A percentile compares a stretch with the other conserved stretches of the same genome.
Evolutionary conservation across 2,888 invertebrate species (phyloP).

Genomic region (Tanypteryx hageni): DNA sequence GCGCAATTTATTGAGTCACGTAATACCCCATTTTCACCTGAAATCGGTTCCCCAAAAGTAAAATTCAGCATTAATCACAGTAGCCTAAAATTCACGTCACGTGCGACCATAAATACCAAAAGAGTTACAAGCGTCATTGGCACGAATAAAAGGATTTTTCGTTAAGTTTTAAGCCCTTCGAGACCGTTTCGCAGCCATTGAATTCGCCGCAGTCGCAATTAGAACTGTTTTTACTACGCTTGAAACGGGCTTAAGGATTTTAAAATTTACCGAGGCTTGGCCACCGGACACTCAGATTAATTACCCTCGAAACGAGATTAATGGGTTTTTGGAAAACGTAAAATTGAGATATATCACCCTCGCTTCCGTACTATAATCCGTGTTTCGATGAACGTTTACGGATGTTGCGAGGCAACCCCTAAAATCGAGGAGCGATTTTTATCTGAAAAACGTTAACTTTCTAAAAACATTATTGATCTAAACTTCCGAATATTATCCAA

Average conservation of each 20-base stretch:
- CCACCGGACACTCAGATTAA: not conserved
- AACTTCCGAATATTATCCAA: no score
- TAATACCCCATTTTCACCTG: not conserved
- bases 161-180: not conserved
- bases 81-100: slow-evolving; percentile 44
- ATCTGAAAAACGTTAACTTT: no score
- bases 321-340: not conserved
- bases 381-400: no score
- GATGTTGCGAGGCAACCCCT: no score
- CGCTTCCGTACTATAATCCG: no score
- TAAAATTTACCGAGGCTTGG: not conserved
- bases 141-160: not conserved
- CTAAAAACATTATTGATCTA: no score
- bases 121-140: not conserved
- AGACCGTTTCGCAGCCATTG: not conserved
- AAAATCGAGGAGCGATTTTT: no score
- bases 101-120: slow-evolving; percentile 1
- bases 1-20: not conserved
- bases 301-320: not conserved
- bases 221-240: not conserved
- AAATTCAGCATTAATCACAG: slow-evolving; percentile 42
- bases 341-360: no score
- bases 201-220: not conserved
- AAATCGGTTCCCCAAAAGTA: not conserved
- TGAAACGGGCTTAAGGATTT: not conserved